Percentiles rank a stretch among this genome's conserved stretches.
phyloP scores from a whole-genome alignment of 2,888 invertebrate genomes.

The Stenodera caucasica region DNA sequence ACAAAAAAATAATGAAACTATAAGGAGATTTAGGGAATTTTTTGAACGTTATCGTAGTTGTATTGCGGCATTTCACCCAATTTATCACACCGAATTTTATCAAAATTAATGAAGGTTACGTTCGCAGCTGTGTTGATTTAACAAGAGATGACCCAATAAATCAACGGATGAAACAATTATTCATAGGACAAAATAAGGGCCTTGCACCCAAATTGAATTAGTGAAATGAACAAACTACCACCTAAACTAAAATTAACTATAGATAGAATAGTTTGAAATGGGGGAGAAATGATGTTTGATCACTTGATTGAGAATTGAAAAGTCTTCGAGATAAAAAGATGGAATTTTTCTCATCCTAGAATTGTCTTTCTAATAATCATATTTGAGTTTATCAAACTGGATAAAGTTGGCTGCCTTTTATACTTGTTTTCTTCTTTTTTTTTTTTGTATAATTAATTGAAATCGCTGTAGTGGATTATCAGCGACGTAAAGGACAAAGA shows the following conservation, averaged over 20 bases:
- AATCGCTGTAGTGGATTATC: constrained; percentile 8
- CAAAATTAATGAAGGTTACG: constrained; percentile 14
- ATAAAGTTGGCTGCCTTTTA: constrained; percentile 5
- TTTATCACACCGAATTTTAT: constrained; percentile 13
- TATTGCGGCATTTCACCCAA: constrained; percentile 1
- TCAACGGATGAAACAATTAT: constrained; percentile 13
- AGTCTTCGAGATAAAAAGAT: neutral
- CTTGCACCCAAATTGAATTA: constrained; percentile 9
- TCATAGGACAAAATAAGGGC: neutral
- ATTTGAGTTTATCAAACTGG: constrained; percentile 6
- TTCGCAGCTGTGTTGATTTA: constrained; percentile 15
- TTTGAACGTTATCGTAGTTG: neutral
- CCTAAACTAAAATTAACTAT: neutral
- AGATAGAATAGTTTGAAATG: no score
- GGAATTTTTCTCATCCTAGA: neutral
- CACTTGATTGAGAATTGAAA: neutral
- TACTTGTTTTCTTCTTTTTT: constrained; percentile 1
- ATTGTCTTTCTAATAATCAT: constrained; percentile 7
- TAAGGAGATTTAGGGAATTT: no score
- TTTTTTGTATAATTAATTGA: constrained; percentile 5
- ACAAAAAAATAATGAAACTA: no score
- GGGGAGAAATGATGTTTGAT: neutral
- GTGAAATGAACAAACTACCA: constrained; percentile 7
- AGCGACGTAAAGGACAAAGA: neutral
- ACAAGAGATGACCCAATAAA: constrained; percentile 15